Percentiles rank a stretch among this genome's conserved stretches.
phyloP scores from a whole-genome alignment of 35 echinoderm and acorn worm genomes.

The Stichopus chloronotus region DNA sequence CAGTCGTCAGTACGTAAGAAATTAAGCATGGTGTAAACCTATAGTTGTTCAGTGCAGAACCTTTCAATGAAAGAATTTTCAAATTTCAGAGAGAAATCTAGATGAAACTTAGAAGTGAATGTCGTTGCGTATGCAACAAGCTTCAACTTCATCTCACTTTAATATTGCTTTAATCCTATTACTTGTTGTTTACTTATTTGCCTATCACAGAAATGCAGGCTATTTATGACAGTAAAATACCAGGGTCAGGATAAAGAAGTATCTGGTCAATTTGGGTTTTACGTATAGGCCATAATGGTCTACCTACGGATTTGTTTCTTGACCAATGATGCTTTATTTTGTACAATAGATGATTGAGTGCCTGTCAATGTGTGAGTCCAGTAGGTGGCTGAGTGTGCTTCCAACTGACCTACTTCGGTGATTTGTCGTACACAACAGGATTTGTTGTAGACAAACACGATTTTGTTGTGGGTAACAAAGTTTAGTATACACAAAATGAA shows the following conservation, averaged over 20 bases:
- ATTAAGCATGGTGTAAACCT: too few species aligned
- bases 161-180: neutral
- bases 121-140: neutral
- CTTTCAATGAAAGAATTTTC: too few species aligned
- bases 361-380: neutral
- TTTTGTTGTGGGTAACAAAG: neutral
- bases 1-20: too few species aligned
- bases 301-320: neutral
- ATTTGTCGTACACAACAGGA: neutral
- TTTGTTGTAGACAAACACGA: neutral
- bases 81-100: too few species aligned
- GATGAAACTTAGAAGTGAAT: neutral
- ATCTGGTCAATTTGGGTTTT: neutral
- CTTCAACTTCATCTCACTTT: conserved; percentile 4
- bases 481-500: too few species aligned
- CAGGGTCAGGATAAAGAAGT: neutral
- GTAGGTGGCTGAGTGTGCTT: neutral
- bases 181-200: neutral
- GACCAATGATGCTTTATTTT: neutral
- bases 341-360: conserved; percentile 9
- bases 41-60: too few species aligned
- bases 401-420: neutral
- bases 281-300: neutral
- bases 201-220: neutral
- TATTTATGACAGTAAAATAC: neutral